Conservation (phyloP, 1,140 invertebrate genomes). For the Drosophila willistoni region DNA sequence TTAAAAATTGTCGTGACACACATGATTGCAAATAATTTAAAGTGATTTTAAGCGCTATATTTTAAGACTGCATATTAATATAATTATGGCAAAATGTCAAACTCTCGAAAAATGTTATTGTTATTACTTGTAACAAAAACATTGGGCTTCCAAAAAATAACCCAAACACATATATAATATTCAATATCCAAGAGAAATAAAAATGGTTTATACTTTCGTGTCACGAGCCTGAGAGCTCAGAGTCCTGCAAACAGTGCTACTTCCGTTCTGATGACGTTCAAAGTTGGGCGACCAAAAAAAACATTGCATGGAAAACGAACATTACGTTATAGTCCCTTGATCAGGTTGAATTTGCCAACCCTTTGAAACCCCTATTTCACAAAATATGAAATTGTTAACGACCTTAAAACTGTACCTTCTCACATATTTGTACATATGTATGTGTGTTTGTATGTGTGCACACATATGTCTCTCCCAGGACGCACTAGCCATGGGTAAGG, state of each 20-base stretch:
- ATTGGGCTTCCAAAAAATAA: no score
- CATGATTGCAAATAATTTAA: no score
- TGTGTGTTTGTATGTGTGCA: no score
- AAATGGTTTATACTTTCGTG: neutral
- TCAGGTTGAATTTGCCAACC: neutral
- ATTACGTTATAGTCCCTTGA: neutral
- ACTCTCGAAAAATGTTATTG: neutral
- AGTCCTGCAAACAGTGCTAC: no score
- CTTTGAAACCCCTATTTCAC: neutral
- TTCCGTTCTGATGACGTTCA: no score
- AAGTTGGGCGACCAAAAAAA: no score
- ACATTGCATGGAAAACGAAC: neutral
- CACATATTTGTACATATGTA: neutral
- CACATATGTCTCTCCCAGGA: neutral
- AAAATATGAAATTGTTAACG: neutral
- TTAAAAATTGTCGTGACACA: no score
- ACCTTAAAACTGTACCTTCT: slow-evolving; percentile 44
- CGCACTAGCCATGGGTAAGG: neutral
- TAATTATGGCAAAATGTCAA: neutral
- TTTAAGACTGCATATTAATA: no score
- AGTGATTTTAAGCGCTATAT: no score
- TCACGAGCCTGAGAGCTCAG: neutral
- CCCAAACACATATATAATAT: no score
- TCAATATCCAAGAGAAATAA: no score
- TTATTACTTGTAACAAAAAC: no score